A percentile compares a stretch with the other conserved stretches of the same genome.
phyloP scores from a whole-genome alignment of 2,113 vertebrate species.

The Acinonyx jubatus region DNA sequence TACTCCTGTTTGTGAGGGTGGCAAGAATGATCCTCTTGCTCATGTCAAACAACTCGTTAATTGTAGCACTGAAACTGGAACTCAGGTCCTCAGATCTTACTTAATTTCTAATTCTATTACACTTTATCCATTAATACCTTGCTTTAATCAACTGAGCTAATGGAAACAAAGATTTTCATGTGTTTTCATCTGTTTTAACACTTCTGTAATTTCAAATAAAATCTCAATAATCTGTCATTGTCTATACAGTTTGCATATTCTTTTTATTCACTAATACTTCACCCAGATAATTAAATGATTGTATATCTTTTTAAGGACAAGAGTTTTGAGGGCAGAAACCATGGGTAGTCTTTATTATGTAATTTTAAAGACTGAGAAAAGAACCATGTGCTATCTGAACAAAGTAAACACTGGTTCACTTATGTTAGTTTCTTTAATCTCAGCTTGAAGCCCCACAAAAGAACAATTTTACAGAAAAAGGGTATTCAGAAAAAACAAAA shows the following conservation, averaged over 20 bases:
- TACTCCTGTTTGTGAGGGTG: not conserved
- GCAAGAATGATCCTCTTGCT: not conserved
- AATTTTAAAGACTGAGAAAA: not conserved
- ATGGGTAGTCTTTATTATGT: not conserved
- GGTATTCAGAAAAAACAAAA: not conserved
- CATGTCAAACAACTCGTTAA: not conserved
- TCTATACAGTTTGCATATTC: not conserved
- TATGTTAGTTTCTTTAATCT: not conserved
- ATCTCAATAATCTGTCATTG: not conserved
- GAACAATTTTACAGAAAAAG: not conserved
- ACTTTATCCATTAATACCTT: conserved; percentile 14
- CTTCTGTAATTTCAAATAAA: not conserved
- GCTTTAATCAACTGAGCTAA: conserved; percentile 12
- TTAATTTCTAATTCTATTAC: not conserved
- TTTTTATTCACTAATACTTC: not conserved
- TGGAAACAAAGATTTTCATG: not conserved
- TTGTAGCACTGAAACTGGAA: not conserved
- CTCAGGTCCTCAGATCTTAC: not conserved
- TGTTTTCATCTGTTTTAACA: not conserved
- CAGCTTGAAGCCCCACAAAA: not conserved
- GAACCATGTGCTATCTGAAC: not conserved
- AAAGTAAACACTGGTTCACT: not conserved
- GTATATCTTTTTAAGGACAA: not conserved
- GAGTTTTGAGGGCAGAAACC: not conserved
- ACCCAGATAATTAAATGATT: not conserved